Evolutionary conservation across 2,797 vertebrate species (phyloP).

Genomic region (Crocidura indochinensis): DNA sequence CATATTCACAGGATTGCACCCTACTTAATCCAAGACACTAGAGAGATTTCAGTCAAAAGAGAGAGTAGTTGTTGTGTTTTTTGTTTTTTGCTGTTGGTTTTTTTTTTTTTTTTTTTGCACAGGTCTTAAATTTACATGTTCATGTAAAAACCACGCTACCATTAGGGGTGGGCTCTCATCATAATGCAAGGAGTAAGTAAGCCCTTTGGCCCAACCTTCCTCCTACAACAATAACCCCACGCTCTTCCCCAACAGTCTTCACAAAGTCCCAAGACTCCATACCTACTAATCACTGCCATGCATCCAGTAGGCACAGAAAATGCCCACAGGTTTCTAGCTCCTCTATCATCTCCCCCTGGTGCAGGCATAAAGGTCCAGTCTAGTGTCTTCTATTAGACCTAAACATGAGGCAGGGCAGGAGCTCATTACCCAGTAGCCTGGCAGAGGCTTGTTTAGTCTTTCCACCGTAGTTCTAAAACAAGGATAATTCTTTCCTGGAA

Average conservation of each 20-base stretch:
- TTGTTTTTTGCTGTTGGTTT: too few species aligned
- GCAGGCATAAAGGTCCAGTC: background rate
- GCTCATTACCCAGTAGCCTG: background rate
- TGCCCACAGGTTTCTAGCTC: background rate
- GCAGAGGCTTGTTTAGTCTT: background rate
- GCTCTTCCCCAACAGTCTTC: background rate
- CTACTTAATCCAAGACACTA: background rate
- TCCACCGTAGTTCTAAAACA: slow-evolving; percentile 16
- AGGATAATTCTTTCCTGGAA: background rate
- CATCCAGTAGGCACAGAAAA: background rate
- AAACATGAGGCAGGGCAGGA: background rate
- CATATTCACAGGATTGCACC: background rate
- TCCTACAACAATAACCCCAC: background rate
- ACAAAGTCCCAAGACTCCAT: background rate
- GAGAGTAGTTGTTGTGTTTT: too few species aligned
- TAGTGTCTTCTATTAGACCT: background rate
- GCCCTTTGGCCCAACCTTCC: too few species aligned
- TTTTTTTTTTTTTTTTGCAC: too few species aligned
- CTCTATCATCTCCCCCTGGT: background rate
- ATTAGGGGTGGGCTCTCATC: too few species aligned
- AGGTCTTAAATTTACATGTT: background rate
- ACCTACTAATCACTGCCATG: background rate
- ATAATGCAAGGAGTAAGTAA: too few species aligned
- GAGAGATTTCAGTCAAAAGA: background rate
- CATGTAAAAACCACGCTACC: too few species aligned